Evolutionary conservation across 2,113 vertebrate species (phyloP).

Genomic region (Gymnobelideus leadbeateri): DNA sequence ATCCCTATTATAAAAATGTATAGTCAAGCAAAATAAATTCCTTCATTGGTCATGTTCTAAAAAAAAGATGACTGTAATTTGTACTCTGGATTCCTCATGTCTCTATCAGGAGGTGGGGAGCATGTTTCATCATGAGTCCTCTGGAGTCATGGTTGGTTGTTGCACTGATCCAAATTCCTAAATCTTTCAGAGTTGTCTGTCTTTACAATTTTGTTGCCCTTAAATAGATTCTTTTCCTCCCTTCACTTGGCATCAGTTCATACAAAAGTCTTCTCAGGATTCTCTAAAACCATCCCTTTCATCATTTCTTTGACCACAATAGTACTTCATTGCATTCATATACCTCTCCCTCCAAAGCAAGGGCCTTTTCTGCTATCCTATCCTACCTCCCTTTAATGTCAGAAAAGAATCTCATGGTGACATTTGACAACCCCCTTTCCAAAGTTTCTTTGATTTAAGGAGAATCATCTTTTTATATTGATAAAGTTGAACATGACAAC

Average conservation of each 20-base stretch:
- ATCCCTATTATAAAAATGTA: neutral
- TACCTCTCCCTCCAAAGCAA: neutral
- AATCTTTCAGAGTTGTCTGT: neutral
- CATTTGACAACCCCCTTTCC: neutral
- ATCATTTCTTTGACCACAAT: neutral
- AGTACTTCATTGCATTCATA: neutral
- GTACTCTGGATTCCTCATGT: neutral
- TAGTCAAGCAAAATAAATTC: neutral
- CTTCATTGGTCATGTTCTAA: neutral
- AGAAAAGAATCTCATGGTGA: neutral
- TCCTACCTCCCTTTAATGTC: neutral
- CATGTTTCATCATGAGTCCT: neutral
- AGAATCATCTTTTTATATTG: neutral
- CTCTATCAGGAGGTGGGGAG: too few species aligned
- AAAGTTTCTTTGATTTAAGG: neutral
- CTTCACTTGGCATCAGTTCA: neutral
- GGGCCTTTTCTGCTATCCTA: neutral
- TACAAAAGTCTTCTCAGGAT: neutral
- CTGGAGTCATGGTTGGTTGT: neutral
- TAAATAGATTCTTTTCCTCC: neutral
- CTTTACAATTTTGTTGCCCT: neutral
- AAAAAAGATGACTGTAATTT: neutral
- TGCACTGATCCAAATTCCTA: neutral
- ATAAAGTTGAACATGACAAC: neutral
- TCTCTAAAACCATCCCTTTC: neutral